These are phyloP conservation scores for Sussaba pulchella DNA, from an alignment of 2,888 invertebrate species.

Conservation along the genomic window DNA sequence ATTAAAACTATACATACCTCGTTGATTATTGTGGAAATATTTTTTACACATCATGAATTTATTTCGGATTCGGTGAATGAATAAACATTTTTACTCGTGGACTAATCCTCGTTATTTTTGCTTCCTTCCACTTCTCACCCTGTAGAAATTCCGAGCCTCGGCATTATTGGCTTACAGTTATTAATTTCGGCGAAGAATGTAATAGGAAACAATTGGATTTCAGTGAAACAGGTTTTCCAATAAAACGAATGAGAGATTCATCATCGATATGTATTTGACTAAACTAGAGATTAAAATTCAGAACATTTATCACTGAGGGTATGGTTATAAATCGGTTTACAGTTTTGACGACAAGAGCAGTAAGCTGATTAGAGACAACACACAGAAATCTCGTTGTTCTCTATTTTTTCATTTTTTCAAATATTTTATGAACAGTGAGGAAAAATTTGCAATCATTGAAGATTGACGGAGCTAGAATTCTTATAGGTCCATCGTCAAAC, in stretches of 20 bases:
- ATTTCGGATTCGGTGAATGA: neutral
- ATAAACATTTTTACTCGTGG: conserved; percentile 32
- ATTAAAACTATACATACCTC: no score
- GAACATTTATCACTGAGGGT: conserved; percentile 28
- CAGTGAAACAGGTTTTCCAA: conserved; percentile 22
- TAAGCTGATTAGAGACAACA: conserved; percentile 22
- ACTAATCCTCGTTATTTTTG: no score
- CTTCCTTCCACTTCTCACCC: no score
- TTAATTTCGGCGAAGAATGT: no score
- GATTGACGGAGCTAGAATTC: neutral
- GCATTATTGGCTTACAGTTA: no score
- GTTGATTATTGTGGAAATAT: no score
- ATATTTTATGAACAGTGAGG: neutral
- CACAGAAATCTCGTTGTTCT: neutral
- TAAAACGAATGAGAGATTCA: conserved; percentile 49
- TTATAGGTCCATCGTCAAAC: neutral
- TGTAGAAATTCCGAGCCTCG: no score
- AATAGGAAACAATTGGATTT: no score
- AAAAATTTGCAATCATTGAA: neutral
- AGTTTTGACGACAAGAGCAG: conserved; percentile 34
- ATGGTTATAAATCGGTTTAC: conserved; percentile 14
- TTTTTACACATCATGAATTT: neutral
- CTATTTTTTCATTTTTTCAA: no score
- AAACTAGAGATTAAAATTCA: conserved; percentile 62
- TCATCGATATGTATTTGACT: conserved; percentile 70